Conservation (phyloP, 2,888 invertebrate genomes). For the Lasioglossum morio region DNA sequence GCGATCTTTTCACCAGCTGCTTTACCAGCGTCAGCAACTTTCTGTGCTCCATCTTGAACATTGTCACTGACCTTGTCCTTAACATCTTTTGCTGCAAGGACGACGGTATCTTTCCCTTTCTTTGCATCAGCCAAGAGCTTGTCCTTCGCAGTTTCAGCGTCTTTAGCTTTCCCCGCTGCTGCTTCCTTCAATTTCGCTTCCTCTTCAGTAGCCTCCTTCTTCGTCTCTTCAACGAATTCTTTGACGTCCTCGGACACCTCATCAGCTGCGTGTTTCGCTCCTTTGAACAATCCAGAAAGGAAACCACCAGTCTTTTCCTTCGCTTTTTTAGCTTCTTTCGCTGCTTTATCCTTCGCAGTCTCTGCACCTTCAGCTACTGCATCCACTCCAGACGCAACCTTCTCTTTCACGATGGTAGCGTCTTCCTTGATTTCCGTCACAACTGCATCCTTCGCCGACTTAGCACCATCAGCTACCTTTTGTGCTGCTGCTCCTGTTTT, state of each 20-base stretch:
- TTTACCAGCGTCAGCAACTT: slow-evolving; percentile 36
- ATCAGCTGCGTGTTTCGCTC: slow-evolving; percentile 27
- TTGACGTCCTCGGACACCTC: slow-evolving; percentile 67
- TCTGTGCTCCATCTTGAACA: slow-evolving; percentile 46
- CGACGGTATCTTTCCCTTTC: slow-evolving; percentile 41
- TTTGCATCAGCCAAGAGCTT: slow-evolving; percentile 61
- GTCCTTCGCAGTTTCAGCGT: slow-evolving; percentile 37
- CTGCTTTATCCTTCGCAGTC: slow-evolving; percentile 33
- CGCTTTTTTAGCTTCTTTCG: slow-evolving; percentile 45
- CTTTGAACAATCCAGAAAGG: slow-evolving; percentile 46
- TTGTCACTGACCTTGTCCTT: slow-evolving; percentile 39
- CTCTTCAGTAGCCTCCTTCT: slow-evolving; percentile 68
- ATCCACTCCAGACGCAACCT: slow-evolving; percentile 9
- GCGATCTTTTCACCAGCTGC: slow-evolving; percentile 48
- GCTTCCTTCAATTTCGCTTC: slow-evolving; percentile 58
- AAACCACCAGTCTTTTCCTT: slow-evolving; percentile 42
- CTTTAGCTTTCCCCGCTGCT: slow-evolving; percentile 11
- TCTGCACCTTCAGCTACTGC: slow-evolving; percentile 13
- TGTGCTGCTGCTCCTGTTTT: background rate
- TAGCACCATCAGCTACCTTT: background rate
- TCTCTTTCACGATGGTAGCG: slow-evolving; percentile 66
- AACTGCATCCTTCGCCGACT: slow-evolving; percentile 76
- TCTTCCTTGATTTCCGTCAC: slow-evolving; percentile 69
- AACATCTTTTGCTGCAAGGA: background rate
- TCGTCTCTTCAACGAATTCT: slow-evolving; percentile 72